Evolutionary conservation across 2,888 invertebrate species (phyloP).

Genomic region (Tetragonula carbonaria): DNA sequence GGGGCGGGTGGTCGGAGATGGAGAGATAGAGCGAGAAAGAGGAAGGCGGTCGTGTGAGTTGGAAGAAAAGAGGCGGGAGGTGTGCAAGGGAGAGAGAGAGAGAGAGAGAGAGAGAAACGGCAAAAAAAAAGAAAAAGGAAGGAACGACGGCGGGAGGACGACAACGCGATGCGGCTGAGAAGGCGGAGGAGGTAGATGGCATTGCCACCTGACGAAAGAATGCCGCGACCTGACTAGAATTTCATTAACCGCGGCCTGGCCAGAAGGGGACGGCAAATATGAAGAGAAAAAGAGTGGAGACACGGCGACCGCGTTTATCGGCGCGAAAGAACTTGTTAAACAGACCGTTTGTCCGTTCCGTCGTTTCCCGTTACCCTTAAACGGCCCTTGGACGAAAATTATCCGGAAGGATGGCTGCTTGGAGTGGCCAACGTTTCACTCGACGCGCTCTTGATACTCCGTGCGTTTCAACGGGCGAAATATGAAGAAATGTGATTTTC

Average conservation of each 20-base stretch:
- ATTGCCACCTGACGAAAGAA: conserved; percentile 81
- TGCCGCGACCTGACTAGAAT: conserved; percentile 80
- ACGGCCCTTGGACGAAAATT: conserved; percentile 39
- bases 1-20: conserved; percentile 22
- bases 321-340: conserved; percentile 74
- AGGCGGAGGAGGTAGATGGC: conserved; percentile 64
- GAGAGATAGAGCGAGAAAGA: conserved; percentile 37
- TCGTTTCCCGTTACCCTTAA: conserved; percentile 49
- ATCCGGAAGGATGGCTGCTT: conserved; percentile 45
- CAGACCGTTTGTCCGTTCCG: conserved; percentile 67
- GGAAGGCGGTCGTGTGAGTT: conserved; percentile 32
- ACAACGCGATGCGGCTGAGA: conserved; percentile 35
- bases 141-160: conserved; percentile 9
- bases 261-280: conserved; percentile 58
- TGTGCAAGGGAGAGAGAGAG: not conserved
- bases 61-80: conserved; percentile 6
- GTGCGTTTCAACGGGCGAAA: not conserved
- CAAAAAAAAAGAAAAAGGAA: not conserved
- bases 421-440: not conserved
- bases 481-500: not conserved
- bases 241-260: conserved; percentile 74
- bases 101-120: no score
- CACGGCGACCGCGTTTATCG: conserved; percentile 67
- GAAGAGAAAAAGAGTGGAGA: conserved; percentile 65
- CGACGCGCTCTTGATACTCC: not conserved